phyloP scores from a whole-genome alignment of 2,113 vertebrate species.

The Boulengerochromis microlepis region DNA sequence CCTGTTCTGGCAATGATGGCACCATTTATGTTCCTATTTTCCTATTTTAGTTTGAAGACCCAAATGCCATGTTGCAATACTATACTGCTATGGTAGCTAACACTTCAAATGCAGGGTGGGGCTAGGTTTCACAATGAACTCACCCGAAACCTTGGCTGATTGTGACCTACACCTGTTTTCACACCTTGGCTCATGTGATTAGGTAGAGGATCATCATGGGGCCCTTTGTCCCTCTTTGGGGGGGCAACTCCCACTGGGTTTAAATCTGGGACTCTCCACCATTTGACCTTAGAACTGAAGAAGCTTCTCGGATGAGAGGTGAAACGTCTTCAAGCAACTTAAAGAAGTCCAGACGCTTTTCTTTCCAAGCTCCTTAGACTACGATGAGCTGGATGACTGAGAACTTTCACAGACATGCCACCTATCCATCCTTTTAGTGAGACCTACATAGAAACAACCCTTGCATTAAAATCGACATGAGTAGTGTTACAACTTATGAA shows the following conservation, averaged over 20 bases:
- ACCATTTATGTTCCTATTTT: not conserved
- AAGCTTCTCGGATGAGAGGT: not conserved
- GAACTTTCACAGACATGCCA: not conserved
- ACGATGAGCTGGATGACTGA: not conserved
- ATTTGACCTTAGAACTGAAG: not conserved
- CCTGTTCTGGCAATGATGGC: not conserved
- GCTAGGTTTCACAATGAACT: not conserved
- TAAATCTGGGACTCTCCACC: not conserved
- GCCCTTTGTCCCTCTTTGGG: not conserved
- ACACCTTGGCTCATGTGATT: not conserved
- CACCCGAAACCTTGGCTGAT: not conserved
- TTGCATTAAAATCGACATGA: not conserved
- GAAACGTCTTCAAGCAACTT: rapidly evolving
- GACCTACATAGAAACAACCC: not conserved
- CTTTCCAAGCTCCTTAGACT: rapidly evolving
- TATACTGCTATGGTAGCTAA: not conserved
- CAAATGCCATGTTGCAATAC: not conserved
- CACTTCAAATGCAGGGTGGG: not conserved
- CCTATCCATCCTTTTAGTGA: not conserved
- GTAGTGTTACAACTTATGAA: not conserved
- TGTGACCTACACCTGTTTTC: not conserved
- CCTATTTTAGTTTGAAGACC: not conserved
- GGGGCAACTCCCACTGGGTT: rapidly evolving
- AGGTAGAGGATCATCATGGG: not conserved
- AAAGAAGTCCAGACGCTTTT: not conserved